Conservation (phyloP, 2,113 vertebrate genomes). For the Stomatorhinus ivindoensis region DNA sequence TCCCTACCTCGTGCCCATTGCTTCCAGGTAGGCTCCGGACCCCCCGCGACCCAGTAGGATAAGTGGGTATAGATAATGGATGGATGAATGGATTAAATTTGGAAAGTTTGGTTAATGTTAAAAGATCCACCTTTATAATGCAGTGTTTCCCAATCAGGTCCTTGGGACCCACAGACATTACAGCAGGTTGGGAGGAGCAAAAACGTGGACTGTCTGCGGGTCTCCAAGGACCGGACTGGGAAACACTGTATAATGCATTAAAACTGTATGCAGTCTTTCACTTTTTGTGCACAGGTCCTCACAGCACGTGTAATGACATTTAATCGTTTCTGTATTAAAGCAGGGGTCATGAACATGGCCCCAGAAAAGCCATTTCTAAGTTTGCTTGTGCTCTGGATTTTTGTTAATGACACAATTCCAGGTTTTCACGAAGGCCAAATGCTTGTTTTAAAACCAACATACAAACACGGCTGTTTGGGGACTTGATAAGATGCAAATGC, state of each 20-base stretch:
- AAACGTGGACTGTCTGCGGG: not conserved
- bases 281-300: not conserved
- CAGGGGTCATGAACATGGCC: not conserved
- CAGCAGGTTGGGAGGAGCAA: not conserved
- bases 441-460: not conserved
- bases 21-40: no score
- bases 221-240: not conserved
- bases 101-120: not conserved
- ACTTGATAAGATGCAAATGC: not conserved
- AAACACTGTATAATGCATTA: not conserved
- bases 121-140: not conserved
- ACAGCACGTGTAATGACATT: not conserved
- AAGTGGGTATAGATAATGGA: no score
- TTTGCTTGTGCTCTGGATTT: not conserved
- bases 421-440: not conserved
- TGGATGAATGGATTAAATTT: no score
- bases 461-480: not conserved
- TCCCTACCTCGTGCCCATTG: no score
- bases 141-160: not conserved
- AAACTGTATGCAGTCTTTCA: not conserved
- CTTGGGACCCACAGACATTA: not conserved
- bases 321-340: not conserved
- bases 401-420: not conserved
- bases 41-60: no score
- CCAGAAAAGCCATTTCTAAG: not conserved